Conservation (phyloP, 2,888 invertebrate genomes). For the Hipparchia sbordonii region DNA sequence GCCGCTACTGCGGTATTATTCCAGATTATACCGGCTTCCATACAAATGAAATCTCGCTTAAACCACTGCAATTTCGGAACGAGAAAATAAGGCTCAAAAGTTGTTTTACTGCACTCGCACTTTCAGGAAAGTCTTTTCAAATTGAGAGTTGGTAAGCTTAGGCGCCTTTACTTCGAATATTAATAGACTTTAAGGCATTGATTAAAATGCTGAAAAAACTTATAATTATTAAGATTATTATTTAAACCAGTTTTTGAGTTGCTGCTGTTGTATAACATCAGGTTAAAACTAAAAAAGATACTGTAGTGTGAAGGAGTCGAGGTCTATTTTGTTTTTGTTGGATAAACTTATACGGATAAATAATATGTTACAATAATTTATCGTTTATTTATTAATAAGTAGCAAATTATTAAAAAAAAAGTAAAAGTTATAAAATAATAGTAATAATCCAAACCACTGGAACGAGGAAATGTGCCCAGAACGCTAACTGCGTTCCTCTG, state of each 20-base stretch:
- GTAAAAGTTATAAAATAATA: too few relatives aligned
- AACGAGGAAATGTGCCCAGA: too few relatives aligned
- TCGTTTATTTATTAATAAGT: too few relatives aligned
- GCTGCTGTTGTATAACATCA: too few relatives aligned
- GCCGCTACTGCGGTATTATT: slow-evolving; percentile 79
- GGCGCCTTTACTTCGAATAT: slow-evolving; percentile 35
- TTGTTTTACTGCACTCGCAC: slow-evolving; percentile 76
- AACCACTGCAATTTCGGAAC: slow-evolving; percentile 81
- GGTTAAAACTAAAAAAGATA: too few relatives aligned
- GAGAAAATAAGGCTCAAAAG: slow-evolving; percentile 78
- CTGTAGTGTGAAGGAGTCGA: too few relatives aligned
- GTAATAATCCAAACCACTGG: too few relatives aligned
- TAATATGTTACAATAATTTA: too few relatives aligned
- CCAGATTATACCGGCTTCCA: slow-evolving; percentile 80
- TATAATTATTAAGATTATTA: background rate
- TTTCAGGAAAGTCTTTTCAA: slow-evolving; percentile 67
- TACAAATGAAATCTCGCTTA: slow-evolving; percentile 83
- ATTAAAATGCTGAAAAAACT: slow-evolving; percentile 11
- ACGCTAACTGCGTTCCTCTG: too few relatives aligned
- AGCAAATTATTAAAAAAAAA: too few relatives aligned
- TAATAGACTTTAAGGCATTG: slow-evolving; percentile 27
- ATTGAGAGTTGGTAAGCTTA: slow-evolving; percentile 46
- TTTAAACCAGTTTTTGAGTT: background rate
- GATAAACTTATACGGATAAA: too few relatives aligned
- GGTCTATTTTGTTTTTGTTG: too few relatives aligned